Base-by-base conservation (phyloP, 2,797 vertebrate species). In the Malacoraja senta region DNA sequence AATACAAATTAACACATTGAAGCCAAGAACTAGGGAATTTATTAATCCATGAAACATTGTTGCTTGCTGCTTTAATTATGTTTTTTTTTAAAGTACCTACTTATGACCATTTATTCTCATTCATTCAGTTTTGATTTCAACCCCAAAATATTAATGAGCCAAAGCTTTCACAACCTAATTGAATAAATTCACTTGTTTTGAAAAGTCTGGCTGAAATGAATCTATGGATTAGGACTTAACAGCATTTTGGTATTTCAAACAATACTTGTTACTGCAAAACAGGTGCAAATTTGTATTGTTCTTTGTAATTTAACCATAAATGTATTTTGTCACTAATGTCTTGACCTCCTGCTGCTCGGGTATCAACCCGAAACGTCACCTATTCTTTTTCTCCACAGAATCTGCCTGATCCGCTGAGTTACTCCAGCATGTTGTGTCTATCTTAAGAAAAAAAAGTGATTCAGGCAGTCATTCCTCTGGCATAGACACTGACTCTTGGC, bases 121-220 rank as follows among this genome's bases (percentile, higher is more conserved):
- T 76, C 38, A 74, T 76, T 76, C 38, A 74, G 76, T 19, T 2
- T 58, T 92, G 38, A 13, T 17, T 92, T 92, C 29, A 76, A 12
- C 53, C 44, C 38, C 71, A 29, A n/a, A 26, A 26, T 76, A 92
- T 74, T n/a, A 74, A 44, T 29, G 12, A n/a, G 58, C 71, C 53
- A 92, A 91, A 92, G 58, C 76, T 29, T 92, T 6, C 44, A 71
- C 32, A 92, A 92, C 38, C 26, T 76, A 92, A 24, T 71, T 92
- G 90, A 53, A 74, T 72, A 44, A 91, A 15, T 12, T 92, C 10
- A 92, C 21, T 24, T 91, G 32, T 58, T 92, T 92, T 71, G 90
- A 74, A 92, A 92, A 44, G 35, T 10, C 13, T 35, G 9, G 0
- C 90, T 74, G 90, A 53, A 76, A 58, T 92, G 35, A 21, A 76